Percentiles rank a stretch among this genome's conserved stretches.
Conservation (phyloP, 1,140 invertebrate genomes). For the Drosophila takahashii region DNA sequence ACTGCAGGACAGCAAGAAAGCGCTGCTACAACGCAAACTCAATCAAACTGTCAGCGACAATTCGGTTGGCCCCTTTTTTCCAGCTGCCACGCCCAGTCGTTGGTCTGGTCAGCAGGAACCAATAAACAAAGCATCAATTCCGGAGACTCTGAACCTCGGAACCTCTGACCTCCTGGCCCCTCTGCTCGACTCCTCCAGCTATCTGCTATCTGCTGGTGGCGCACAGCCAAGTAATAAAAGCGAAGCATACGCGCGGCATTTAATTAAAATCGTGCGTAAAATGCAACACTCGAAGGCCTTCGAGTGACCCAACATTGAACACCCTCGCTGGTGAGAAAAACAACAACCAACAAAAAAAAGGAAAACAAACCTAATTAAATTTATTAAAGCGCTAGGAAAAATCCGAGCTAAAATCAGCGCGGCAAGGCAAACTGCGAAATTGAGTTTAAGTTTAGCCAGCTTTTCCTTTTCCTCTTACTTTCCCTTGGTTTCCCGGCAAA, state of each 20-base stretch:
- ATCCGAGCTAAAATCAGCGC: conserved; percentile 48
- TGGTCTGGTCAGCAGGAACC: conserved; percentile 13
- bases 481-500: background rate
- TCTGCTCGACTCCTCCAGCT: background rate
- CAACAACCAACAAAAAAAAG: no score
- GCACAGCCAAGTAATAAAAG: conserved; percentile 38
- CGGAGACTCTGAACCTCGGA: background rate
- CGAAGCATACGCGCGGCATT: conserved; percentile 55
- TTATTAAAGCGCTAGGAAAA: conserved; percentile 73
- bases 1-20: conserved; percentile 17
- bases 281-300: conserved; percentile 61
- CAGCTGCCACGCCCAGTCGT: conserved; percentile 24
- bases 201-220: no score
- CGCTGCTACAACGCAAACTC: conserved; percentile 47
- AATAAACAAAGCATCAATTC: conserved; percentile 38
- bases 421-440: conserved; percentile 64
- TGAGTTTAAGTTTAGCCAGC: conserved; percentile 56
- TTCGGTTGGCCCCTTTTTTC: conserved; percentile 16
- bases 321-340: background rate
- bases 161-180: background rate
- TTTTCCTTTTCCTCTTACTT: background rate
- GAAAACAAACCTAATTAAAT: conserved; percentile 70
- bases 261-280: conserved; percentile 79
- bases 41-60: conserved; percentile 59
- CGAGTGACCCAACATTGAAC: background rate